Evolutionary conservation across 1,140 invertebrate species (phyloP), one percentile per base, ranked within the genome.

Genomic region (Hylaeus volcanicus): DNA sequence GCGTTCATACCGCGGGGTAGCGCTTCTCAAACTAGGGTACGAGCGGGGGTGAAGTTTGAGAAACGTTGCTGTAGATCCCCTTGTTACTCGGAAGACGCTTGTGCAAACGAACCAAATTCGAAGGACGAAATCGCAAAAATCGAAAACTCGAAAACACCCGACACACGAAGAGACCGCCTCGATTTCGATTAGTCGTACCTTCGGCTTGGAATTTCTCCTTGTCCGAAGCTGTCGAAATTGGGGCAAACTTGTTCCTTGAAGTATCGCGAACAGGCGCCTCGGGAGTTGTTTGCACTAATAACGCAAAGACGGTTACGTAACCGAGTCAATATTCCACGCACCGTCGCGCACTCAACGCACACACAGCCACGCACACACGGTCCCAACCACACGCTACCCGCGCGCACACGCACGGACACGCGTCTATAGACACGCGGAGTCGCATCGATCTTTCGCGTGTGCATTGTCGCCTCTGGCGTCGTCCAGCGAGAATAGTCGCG

Each of bases 381-480:
- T 72, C 37, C 37, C 9, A 26, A 8, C 14, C 43, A 11, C 6
- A 26, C 60, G 9, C 9, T 51, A 9, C 51, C 45, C 5, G 5
- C 37, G 39, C 58, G 43, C 41, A 55, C 48, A 60, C 41, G 53
- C 41, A 15, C 43, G 45, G 9, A 51, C 37, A 45, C 74, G n/a
- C 15, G 26, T n/a, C 63, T 6, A 63, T 14, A 37, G 14, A 61
- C 39, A 8, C 63, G 4, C 12, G 39, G 5, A 14, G 45, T 8
- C 60, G 69, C 58, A 74, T 79, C 77, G 77, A 79, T 79, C 77
- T 14, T 63, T 56, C 70, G 5, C 53, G 39, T n/a, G 41, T 60
- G 37, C 61, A 45, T 55, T 37, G n/a, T 71, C 65, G 61, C 65
- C 39, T 60, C 14, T 37, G 58, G 12, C 64, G 51, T 56, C 39